These are phyloP conservation scores for Carcharodon carcharias DNA, from an alignment of 2,797 vertebrate genomes.

Conservation along the genomic window DNA sequence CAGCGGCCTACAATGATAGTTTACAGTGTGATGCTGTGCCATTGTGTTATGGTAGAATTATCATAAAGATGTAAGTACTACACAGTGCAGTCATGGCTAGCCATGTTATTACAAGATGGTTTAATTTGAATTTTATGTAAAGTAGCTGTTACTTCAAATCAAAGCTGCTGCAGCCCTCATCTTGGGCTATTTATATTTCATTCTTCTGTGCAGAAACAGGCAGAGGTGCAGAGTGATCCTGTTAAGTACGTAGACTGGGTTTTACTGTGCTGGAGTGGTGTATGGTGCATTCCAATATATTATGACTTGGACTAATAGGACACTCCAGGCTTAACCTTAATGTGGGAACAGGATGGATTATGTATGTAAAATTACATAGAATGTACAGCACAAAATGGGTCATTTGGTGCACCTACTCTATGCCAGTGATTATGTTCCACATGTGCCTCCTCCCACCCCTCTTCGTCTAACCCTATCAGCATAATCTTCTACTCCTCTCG, in stretches of 20 bases:
- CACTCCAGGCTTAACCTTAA: not conserved
- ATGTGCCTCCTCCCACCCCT: not conserved
- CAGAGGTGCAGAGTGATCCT: not conserved
- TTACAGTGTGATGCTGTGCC: constrained; percentile 14
- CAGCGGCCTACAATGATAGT: not conserved
- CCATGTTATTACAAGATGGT: constrained; percentile 35
- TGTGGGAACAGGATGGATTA: not conserved
- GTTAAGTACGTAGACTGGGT: not conserved
- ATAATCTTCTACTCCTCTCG: not conserved
- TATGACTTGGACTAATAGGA: not conserved
- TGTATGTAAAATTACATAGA: not conserved
- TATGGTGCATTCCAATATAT: not conserved
- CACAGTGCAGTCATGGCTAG: constrained; percentile 22
- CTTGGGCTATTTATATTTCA: not conserved
- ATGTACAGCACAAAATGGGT: not conserved
- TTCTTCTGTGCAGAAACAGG: not conserved
- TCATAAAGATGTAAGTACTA: constrained; percentile 24
- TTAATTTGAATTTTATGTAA: constrained; percentile 36
- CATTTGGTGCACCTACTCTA: not conserved
- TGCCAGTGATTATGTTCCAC: not conserved
- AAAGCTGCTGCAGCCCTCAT: not conserved
- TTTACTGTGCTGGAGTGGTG: not conserved
- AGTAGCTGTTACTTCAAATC: constrained; percentile 22
- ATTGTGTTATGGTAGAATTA: constrained; percentile 33
- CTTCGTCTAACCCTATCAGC: not conserved